phyloP scores from a whole-genome alignment of 2,113 vertebrate species.

The Chitala chitala region DNA sequence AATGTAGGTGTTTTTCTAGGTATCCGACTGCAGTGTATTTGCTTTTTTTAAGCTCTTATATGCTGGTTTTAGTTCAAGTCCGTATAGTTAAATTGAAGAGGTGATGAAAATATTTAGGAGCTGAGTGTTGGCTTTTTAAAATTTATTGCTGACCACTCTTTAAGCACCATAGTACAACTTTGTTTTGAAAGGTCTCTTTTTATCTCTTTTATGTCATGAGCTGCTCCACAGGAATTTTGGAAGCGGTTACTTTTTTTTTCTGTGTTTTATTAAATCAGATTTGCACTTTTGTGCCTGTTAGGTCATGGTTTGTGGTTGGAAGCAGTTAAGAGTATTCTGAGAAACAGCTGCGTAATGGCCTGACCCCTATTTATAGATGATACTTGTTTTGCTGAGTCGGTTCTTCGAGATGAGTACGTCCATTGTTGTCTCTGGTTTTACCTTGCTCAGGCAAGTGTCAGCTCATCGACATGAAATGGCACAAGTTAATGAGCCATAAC shows the following conservation, averaged over 20 bases:
- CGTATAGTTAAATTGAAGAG: too few species aligned
- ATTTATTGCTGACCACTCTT: too few species aligned
- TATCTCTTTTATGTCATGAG: too few species aligned
- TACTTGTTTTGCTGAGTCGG: too few species aligned
- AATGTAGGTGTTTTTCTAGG: background rate
- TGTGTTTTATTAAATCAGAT: background rate
- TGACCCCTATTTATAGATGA: too few species aligned
- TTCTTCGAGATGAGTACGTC: background rate
- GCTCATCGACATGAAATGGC: background rate
- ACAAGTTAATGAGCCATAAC: background rate
- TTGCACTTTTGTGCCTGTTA: background rate
- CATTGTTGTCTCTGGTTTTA: background rate
- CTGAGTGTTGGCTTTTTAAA: too few species aligned
- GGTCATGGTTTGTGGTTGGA: background rate
- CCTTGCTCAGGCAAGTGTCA: background rate
- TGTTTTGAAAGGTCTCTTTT: too few species aligned
- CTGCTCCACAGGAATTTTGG: too few species aligned
- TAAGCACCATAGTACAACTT: too few species aligned
- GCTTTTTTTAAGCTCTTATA: background rate
- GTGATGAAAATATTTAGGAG: too few species aligned
- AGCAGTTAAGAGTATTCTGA: background rate
- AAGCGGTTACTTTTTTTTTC: too few species aligned
- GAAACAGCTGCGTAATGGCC: slow-evolving; percentile 5
- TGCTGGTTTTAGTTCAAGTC: too few species aligned
- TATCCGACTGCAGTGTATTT: background rate